These are phyloP conservation scores for Rhodeus uyekii DNA, from an alignment of 2,797 vertebrate genomes.

Conservation along the genomic window DNA sequence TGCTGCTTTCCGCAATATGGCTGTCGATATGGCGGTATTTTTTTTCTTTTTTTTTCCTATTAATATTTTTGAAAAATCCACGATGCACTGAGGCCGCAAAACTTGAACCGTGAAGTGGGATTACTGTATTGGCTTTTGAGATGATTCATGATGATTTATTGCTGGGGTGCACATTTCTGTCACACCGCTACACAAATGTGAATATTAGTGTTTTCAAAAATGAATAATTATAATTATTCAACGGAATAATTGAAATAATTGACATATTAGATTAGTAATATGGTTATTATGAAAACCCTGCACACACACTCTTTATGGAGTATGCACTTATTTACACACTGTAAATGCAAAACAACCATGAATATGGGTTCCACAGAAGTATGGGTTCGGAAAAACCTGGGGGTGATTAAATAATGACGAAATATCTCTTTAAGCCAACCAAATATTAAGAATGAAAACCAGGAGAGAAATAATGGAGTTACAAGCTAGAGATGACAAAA, in stretches of 20 bases:
- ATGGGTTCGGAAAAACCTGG: not conserved
- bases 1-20: too few species aligned
- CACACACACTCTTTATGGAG: not conserved
- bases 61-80: too few species aligned
- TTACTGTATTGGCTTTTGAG: too few species aligned
- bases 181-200: not conserved
- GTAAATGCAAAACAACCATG: not conserved
- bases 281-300: not conserved
- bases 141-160: too few species aligned
- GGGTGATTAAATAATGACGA: not conserved
- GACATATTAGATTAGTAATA: not conserved
- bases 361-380: not conserved
- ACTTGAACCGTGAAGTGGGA: too few species aligned
- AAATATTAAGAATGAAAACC: not conserved
- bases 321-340: not conserved
- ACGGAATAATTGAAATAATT: not conserved
- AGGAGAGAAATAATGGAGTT: not conserved
- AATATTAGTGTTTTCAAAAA: not conserved
- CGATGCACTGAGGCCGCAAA: too few species aligned
- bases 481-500: not conserved
- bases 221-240: too few species aligned
- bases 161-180: not conserved
- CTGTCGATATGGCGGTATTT: too few species aligned
- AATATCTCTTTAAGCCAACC: not conserved
- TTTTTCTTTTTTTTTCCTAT: too few species aligned